Conservation (phyloP, 1,140 invertebrate species). For the Polypedilum vanderplanki region DNA sequence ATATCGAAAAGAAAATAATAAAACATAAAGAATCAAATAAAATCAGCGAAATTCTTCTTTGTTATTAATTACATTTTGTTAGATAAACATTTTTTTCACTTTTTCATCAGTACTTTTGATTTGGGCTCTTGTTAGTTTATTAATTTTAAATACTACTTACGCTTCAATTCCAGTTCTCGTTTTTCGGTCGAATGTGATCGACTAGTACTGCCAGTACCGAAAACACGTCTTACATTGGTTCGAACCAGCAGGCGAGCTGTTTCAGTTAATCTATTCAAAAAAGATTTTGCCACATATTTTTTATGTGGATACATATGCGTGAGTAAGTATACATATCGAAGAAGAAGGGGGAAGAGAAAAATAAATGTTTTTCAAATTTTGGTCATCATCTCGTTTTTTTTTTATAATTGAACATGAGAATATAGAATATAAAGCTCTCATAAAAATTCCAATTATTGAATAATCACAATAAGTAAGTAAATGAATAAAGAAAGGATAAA, state of each 20-base stretch:
- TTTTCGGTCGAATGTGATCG: conserved; percentile 68
- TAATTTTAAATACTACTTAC: conserved; percentile 60
- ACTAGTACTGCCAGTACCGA: conserved; percentile 51
- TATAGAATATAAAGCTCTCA: too few species aligned
- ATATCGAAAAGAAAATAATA: background rate
- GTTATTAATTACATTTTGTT: too few species aligned
- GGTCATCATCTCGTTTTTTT: background rate
- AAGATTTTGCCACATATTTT: background rate
- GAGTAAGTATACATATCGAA: background rate
- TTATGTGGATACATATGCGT: too few species aligned
- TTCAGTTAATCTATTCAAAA: conserved; percentile 76
- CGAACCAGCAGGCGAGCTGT: conserved; percentile 74
- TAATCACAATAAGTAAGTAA: background rate
- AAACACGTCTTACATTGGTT: conserved; percentile 85
- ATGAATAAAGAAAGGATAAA: background rate
- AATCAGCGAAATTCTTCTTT: background rate
- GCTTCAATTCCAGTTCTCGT: conserved; percentile 81
- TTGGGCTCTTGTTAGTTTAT: too few species aligned
- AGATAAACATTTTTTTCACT: too few species aligned
- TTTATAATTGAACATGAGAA: background rate
- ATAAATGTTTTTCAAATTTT: background rate
- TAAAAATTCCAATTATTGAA: too few species aligned
- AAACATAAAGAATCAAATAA: background rate
- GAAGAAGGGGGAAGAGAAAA: background rate
- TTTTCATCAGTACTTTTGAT: too few species aligned